phyloP scores from a whole-genome alignment of 1,140 invertebrate genomes.

The Pectinophora gossypiella region DNA sequence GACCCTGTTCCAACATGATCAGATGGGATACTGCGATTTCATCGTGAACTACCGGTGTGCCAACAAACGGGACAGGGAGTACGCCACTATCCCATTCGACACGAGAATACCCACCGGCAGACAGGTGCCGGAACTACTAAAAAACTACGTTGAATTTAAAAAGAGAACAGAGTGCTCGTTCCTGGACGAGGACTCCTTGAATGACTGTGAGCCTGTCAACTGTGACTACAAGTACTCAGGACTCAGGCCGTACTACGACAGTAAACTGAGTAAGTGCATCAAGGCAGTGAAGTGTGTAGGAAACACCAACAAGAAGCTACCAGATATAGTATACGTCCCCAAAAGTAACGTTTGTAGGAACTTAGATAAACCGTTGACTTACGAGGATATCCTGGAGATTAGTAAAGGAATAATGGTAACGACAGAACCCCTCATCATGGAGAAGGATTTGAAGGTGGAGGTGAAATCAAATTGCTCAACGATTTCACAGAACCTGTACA shows the following conservation, averaged over 20 bases:
- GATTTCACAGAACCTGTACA: conserved; percentile 52
- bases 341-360: conserved; percentile 48
- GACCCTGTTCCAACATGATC: conserved; percentile 36
- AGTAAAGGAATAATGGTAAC: conserved; percentile 39
- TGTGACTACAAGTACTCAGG: conserved; percentile 51
- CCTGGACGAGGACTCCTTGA: conserved; percentile 38
- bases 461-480: conserved; percentile 49
- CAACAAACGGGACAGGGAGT: conserved; percentile 13
- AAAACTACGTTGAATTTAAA: conserved; percentile 21
- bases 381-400: conserved; percentile 45
- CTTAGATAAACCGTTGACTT: conserved; percentile 33
- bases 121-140: conserved; percentile 17
- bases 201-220: conserved; percentile 36
- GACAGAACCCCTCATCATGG: conserved; percentile 12
- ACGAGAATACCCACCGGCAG: conserved; percentile 24
- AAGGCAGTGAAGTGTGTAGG: conserved; percentile 26
- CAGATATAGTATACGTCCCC: conserved; percentile 36
- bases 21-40: conserved; percentile 43
- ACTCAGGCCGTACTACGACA: conserved; percentile 31
- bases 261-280: conserved; percentile 28
- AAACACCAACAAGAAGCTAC: conserved; percentile 30
- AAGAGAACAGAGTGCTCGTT: conserved; percentile 26
- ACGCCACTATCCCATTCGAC: conserved; percentile 38
- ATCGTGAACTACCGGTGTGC: conserved; percentile 30
- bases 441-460: conserved; percentile 20